Evolutionary conservation across 2,888 invertebrate species (phyloP), one percentile per base, ranked within the genome.

Genomic region (Drosophila borealis): DNA sequence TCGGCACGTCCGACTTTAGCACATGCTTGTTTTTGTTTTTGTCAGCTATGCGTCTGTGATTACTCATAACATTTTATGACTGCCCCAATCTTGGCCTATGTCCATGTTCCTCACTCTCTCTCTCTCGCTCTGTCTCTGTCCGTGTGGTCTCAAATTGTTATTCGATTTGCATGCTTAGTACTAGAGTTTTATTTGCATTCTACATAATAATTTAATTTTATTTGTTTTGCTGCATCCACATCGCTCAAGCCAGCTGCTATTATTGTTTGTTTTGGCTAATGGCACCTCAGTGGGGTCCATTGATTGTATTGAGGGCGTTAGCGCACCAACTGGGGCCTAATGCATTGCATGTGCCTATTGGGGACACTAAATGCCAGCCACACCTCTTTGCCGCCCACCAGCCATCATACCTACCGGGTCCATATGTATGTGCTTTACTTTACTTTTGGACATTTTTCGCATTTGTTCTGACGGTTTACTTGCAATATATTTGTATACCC

Each of bases 161-260:
- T 84, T 88, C 82, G 88, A 82, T 82, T 88, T 88, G 80, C 82
- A 85, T 85, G 74, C 61, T 78, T 73, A 73, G 74, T 78, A 70
- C 74, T 70, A 68, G 69, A 74, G 68, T 85, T 79, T 88, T 82
- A 88, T 88, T 85, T 79, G 70, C 88, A 85, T 79, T 81, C 86
- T 71, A 82, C 88, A 82, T 82, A 81, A 88, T 82, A 88, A 88
- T 82, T 88, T 88, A 82, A 82, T 88, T 82, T 82, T 82, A 88
- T 82, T 82, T 85, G 82, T 82, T 88, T 85, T 67, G 80, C 82
- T 88, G 88, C 88, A 88, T 79, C 66, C 75, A 63, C 57, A 51
- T 67, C 46, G 72, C 69, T 56, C 61, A 62, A 70, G 48, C 70
- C 75, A 60, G 54, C 63, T 70, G 75, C 69, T 53, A 64, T 78